A percentile compares a stretch with the other conserved stretches of the same genome.
phyloP scores from a whole-genome alignment of 2,113 vertebrate genomes.

The Rhineura floridana region DNA sequence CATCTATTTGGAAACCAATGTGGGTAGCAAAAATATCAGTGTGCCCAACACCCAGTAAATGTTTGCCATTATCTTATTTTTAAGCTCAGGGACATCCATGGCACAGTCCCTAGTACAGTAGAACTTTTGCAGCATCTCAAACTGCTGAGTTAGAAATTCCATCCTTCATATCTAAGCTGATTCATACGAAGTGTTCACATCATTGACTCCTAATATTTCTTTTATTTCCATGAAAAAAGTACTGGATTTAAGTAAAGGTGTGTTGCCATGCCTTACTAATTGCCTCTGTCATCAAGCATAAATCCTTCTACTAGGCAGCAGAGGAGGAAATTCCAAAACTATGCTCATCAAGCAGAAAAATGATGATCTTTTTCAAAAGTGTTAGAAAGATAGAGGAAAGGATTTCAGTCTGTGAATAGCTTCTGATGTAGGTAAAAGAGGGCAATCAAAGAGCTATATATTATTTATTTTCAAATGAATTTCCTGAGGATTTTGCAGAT shows the following conservation, averaged over 20 bases:
- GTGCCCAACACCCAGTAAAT: neutral
- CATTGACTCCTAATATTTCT: slow-evolving; percentile 56
- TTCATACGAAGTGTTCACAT: slow-evolving; percentile 56
- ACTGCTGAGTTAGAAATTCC: slow-evolving; percentile 52
- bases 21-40: neutral
- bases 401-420: neutral
- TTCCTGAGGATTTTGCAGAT: neutral
- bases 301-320: slow-evolving; percentile 47
- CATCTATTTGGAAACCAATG: neutral
- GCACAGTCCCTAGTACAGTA: slow-evolving; percentile 13
- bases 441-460: neutral
- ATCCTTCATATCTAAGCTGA: slow-evolving; percentile 47
- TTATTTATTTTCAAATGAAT: neutral
- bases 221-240: slow-evolving; percentile 47
- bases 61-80: slow-evolving; percentile 18
- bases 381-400: slow-evolving; percentile 4
- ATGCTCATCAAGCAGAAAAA: slow-evolving; percentile 60
- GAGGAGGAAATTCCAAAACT: slow-evolving; percentile 36
- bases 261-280: slow-evolving; percentile 46
- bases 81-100: slow-evolving; percentile 31
- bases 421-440: neutral
- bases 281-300: slow-evolving; percentile 57
- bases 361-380: slow-evolving; percentile 42
- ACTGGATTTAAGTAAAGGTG: slow-evolving; percentile 42
- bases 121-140: slow-evolving; percentile 31